Percentiles rank a stretch among this genome's conserved stretches.
These are phyloP conservation scores for Dendrolimus kikuchii DNA, from an alignment of 1,140 invertebrate genomes.

Conservation along the genomic window DNA sequence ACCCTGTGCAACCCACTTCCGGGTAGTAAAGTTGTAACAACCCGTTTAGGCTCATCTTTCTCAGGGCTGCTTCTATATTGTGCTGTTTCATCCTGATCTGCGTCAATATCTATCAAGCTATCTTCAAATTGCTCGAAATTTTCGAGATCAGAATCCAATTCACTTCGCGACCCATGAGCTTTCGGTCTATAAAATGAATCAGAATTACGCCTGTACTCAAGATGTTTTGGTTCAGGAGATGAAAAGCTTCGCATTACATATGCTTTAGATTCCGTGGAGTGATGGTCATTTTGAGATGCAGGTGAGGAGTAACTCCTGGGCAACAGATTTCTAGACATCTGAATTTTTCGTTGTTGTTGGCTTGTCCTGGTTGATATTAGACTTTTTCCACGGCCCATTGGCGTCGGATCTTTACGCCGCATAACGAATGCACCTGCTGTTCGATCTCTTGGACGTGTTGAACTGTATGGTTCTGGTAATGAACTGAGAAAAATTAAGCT, in stretches of 20 bases:
- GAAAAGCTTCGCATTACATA: slow-evolving; percentile 54
- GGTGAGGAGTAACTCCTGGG: slow-evolving; percentile 58
- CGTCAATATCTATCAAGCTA: slow-evolving; percentile 57
- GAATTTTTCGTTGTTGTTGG: slow-evolving; percentile 49
- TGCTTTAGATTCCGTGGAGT: slow-evolving; percentile 19
- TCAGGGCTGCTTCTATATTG: slow-evolving; percentile 38
- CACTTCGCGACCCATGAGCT: slow-evolving; percentile 41
- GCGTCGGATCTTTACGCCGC: slow-evolving; percentile 48
- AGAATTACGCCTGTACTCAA: slow-evolving; percentile 35
- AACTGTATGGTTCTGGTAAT: slow-evolving; percentile 22
- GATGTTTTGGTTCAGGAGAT: slow-evolving; percentile 46
- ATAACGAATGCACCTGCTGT: slow-evolving; percentile 19
- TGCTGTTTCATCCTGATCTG: slow-evolving; percentile 44
- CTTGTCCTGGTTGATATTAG: slow-evolving; percentile 53
- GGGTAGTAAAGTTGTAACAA: slow-evolving; percentile 44
- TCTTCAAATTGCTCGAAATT: slow-evolving; percentile 61
- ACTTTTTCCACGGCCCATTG: slow-evolving; percentile 41
- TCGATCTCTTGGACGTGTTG: slow-evolving; percentile 28
- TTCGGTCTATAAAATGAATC: slow-evolving; percentile 44
- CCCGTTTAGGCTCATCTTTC: slow-evolving; percentile 45
- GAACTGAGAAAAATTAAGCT: slow-evolving; percentile 34
- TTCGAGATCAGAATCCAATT: slow-evolving; percentile 60
- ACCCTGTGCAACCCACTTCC: slow-evolving; percentile 57
- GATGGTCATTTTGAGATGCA: slow-evolving; percentile 33
- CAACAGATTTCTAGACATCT: slow-evolving; percentile 34